Conservation (phyloP, 2,113 vertebrate species). For the Rhinoptilus africanus region DNA sequence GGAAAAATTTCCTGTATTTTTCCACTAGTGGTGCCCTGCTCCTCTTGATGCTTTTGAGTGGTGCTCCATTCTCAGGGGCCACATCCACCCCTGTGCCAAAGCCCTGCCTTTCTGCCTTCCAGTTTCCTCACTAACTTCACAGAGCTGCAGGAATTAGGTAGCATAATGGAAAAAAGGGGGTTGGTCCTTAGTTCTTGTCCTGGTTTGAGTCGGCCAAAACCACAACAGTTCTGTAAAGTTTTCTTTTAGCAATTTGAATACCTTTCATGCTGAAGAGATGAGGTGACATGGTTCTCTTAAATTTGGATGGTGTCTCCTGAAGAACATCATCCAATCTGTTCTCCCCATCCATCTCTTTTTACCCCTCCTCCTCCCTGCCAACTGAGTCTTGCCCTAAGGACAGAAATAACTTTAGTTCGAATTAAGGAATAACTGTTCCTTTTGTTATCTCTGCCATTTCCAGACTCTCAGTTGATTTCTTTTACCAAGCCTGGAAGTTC, state of each 20-base stretch:
- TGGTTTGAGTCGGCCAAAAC: too few species aligned
- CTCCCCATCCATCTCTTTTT: neutral
- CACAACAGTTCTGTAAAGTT: too few species aligned
- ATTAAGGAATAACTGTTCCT: neutral
- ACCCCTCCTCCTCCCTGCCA: neutral
- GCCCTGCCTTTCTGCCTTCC: neutral
- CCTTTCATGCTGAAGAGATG: neutral
- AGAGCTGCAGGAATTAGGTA: neutral
- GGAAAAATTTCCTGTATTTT: neutral
- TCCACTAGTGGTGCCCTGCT: fast-evolving
- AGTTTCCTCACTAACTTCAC: neutral
- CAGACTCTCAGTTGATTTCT: neutral
- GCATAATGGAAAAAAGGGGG: neutral
- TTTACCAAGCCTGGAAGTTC: neutral
- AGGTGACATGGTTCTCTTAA: neutral
- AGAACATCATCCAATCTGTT: neutral
- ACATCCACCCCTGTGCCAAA: neutral
- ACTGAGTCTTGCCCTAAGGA: neutral
- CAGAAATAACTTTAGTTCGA: neutral
- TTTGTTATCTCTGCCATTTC: neutral
- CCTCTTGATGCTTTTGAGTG: neutral
- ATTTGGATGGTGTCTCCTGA: neutral
- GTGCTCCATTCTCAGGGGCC: neutral
- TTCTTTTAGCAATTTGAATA: neutral
- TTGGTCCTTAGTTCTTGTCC: neutral